Base-by-base conservation (phyloP, 2,888 invertebrate genomes). In the Apantesis nais region DNA sequence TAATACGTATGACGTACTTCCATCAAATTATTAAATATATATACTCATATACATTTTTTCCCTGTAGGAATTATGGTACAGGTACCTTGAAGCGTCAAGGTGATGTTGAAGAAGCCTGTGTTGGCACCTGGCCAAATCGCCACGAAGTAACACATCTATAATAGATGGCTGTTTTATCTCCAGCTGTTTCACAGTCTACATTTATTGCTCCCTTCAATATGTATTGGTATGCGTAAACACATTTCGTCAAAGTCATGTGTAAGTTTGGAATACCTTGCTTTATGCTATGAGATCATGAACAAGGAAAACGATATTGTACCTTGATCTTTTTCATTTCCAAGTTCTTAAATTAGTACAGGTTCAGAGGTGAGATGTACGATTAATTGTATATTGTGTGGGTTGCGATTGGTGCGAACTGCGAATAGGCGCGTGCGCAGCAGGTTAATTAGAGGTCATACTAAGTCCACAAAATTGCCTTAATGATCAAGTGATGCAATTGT, bases 41-140 rank as follows among this genome's bases (percentile, higher is more conserved):
- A 25, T 29, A 58, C 5, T 2, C 29, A n/a, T n/a, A n/a, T n/a
- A n/a, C n/a, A 8, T 5, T 14, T 29, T 58, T 58, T 58, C 71
- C 22, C 25, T 14, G 22, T 31, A 60, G 60, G 14, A 61, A 60
- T 12, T 41, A 39, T 31, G 41, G 69, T 68, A 68, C 70, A 72
- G 82, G 73, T 74, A 77, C 70, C 62, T 66, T 75, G 77, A 69
- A 44, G 61, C 70, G 70, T 29, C 80, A 73, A 75, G 78, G 77
- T 75, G 73, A 81, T 41, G 71, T 64, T 58, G 55, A 48, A 66
- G 66, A 65, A 75, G 73, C 78, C 62, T 70, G 52, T 52, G 1
- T 71, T 81, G 81, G 81, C 81, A 66, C 70, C 62, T 48, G 34
- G 80, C 81, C 81, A 81, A 74, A 62, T 62, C 66, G 34, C 66